Conservation (phyloP, 1,140 invertebrate species). For the Ceratosolen fusciceps region DNA sequence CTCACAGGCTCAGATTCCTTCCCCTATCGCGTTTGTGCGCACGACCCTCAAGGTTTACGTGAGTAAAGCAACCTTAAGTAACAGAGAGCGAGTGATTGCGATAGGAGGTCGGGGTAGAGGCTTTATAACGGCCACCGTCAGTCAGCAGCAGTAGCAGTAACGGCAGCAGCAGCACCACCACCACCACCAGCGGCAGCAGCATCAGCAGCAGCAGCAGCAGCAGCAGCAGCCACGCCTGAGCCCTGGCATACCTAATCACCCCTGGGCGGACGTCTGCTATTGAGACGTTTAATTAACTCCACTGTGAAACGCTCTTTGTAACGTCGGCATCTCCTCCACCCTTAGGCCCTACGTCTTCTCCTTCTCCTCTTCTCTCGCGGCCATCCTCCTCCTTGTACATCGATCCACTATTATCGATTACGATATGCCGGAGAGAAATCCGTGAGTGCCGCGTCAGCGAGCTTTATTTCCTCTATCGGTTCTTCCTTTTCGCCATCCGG, state of each 20-base stretch:
- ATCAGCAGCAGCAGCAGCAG: slow-evolving; percentile 58
- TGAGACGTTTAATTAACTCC: slow-evolving; percentile 71
- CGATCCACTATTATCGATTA: slow-evolving; percentile 31
- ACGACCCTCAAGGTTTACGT: slow-evolving; percentile 44
- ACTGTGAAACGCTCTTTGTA: slow-evolving; percentile 61
- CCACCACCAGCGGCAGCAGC: slow-evolving; percentile 58
- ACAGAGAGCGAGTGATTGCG: slow-evolving; percentile 1
- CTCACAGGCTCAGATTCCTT: slow-evolving; percentile 31
- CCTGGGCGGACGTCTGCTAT: slow-evolving; percentile 65
- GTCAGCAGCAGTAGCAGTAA: slow-evolving; percentile 58
- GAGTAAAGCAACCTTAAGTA: neutral
- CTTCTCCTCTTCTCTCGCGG: neutral
- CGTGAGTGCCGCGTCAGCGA: neutral
- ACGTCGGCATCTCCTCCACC: slow-evolving; percentile 18
- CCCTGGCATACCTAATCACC: slow-evolving; percentile 66
- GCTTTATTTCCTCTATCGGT: neutral
- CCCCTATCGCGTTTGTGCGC: slow-evolving; percentile 26
- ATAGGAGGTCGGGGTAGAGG: neutral
- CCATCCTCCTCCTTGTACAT: slow-evolving; percentile 17
- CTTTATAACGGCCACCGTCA: slow-evolving; percentile 64
- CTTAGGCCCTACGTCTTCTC: neutral
- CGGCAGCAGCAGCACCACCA: slow-evolving; percentile 55
- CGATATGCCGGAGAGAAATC: neutral
- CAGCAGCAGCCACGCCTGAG: slow-evolving; percentile 55
- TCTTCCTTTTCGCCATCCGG: neutral